These are phyloP conservation scores for Chaetodon trifascialis DNA, from an alignment of 2,113 vertebrate species.

Conservation along the genomic window DNA sequence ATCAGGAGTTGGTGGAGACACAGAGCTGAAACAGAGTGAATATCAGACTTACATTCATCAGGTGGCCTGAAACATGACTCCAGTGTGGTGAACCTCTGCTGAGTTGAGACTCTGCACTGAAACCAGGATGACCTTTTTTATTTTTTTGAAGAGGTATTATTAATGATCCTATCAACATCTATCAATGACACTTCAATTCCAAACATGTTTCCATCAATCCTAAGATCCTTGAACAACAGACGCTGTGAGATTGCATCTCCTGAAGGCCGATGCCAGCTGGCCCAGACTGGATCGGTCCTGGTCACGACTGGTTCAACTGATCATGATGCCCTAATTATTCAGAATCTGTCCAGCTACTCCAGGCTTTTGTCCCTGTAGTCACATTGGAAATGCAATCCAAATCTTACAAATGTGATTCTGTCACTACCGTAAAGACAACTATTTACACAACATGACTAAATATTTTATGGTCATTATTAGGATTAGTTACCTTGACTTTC, in stretches of 20 bases:
- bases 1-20: no score
- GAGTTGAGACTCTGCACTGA: not conserved
- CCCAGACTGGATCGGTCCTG: not conserved
- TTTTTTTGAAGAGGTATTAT: no score
- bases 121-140: not conserved
- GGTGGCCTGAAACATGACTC: no score
- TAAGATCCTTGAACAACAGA: not conserved
- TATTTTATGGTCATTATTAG: not conserved
- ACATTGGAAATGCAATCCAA: not conserved
- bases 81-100: not conserved
- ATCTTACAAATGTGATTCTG: not conserved
- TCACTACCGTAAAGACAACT: not conserved
- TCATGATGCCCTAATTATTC: not conserved
- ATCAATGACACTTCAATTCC: not conserved
- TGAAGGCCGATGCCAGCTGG: not conserved
- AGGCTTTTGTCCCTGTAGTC: not conserved
- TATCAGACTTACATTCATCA: no score
- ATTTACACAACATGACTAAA: not conserved
- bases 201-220: not conserved
- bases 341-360: not conserved
- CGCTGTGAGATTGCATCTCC: not conserved
- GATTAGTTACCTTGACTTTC: conserved; percentile 7
- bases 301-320: not conserved
- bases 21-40: no score
- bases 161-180: not conserved